A percentile compares a stretch with the other conserved stretches of the same genome.
phyloP scores from a whole-genome alignment of 2,888 invertebrate genomes.

The Idaea biselata region DNA sequence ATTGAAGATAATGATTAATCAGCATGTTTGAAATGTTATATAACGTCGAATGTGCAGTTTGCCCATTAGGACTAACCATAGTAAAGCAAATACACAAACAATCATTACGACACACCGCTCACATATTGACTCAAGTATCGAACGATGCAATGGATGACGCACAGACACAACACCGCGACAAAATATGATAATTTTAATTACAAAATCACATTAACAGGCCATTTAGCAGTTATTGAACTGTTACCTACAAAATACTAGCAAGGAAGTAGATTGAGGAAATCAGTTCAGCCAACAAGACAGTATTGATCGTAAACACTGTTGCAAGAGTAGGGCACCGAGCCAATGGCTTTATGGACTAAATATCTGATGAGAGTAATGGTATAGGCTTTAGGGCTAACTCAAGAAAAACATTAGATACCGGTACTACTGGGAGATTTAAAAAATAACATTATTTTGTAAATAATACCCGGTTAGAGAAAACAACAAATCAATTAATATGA shows the following conservation, averaged over 20 bases:
- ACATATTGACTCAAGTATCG: constrained; percentile 28
- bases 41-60: background rate
- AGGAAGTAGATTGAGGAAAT: constrained; percentile 13
- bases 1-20: background rate
- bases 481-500: too few species aligned
- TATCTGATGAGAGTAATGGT: constrained; percentile 34
- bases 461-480: too few species aligned
- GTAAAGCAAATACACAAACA: constrained; percentile 10
- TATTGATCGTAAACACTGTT: constrained; percentile 11
- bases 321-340: constrained; percentile 29
- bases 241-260: background rate
- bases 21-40: background rate
- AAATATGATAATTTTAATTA: constrained; percentile 18
- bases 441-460: background rate
- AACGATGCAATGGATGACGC: constrained; percentile 22
- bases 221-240: background rate
- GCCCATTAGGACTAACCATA: background rate
- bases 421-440: background rate
- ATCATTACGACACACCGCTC: constrained; percentile 29
- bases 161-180: constrained; percentile 8
- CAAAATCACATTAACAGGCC: constrained; percentile 17
- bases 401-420: background rate
- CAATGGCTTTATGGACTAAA: constrained; percentile 37
- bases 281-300: constrained; percentile 11
- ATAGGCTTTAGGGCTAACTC: constrained; percentile 17